Evolutionary conservation across 2,113 vertebrate genomes (phyloP), one percentile per base, ranked within the genome.

Genomic region (Uropsilus gracilis): DNA sequence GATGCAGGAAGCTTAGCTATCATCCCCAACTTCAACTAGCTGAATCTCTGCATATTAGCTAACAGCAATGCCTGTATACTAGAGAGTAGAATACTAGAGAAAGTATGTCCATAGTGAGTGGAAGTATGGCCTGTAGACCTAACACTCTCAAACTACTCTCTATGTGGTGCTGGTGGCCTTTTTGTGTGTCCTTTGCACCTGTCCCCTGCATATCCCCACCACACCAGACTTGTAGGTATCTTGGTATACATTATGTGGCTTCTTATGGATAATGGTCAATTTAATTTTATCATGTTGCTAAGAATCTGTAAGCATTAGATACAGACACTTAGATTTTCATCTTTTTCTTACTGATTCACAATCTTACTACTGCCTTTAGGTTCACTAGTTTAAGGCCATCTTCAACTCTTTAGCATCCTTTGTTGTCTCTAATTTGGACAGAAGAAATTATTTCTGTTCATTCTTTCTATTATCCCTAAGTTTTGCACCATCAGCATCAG

Each of bases 241-340:
- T 17, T 10, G 8, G 8, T 57, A n/a, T 55, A 7, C 4, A 94
- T 91, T 71, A 34, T 68, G 44, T 32, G 89, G 55, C 30, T 82
- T 81, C 48, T 48, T 42, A 93, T 32, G 92, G 50, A 78, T 26
- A 26, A 0, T 1, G 20, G 95, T 93, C 30, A 80, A 46, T 4
- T 12, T 84, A 50, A 5, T 77, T 92, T 95, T 83, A 80, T 42
- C 50, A 34, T 64, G 86, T 90, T 2, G 90, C 39, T 91, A 44
- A 80, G 81, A 82, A 96, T 34, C 22, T 32, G 44, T 76, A 4
- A 20, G 90, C 85, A 77, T 78, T 1, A 73, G 5, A 20, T n/a
- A 14, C 2, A 63, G 12, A 55, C 28, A 64, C 20, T 83, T 86
- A 91, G 34, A 68, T 68, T 85, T 86, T 48, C 63, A 64, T 64